Evolutionary conservation across 2,797 vertebrate genomes (phyloP).

Genomic region (Leptodactylus fallax): DNA sequence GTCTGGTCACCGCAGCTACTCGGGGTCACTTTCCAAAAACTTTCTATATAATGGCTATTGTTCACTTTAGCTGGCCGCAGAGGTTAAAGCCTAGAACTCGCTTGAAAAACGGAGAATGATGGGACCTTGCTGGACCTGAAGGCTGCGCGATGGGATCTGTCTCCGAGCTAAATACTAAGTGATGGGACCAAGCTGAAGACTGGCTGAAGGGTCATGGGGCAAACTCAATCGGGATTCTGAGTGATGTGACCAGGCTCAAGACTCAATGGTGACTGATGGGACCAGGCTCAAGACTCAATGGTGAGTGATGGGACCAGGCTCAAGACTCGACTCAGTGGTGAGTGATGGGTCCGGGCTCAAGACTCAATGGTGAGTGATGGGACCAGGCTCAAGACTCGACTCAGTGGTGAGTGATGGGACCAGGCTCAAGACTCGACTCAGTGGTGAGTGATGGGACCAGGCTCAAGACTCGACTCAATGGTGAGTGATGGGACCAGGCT

Average conservation of each 20-base stretch:
- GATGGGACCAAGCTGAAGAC: background rate
- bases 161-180: background rate
- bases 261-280: background rate
- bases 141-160: no score
- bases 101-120: background rate
- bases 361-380: no score
- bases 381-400: background rate
- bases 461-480: no score
- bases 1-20: background rate
- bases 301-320: background rate
- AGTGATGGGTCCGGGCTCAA: background rate
- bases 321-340: background rate
- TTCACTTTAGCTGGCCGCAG: background rate
- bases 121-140: background rate
- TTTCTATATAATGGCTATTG: background rate
- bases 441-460: background rate
- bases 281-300: background rate
- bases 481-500: background rate
- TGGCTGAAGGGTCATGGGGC: no score
- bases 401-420: background rate
- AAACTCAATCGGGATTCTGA: no score
- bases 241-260: no score
- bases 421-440: background rate
- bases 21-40: constrained; percentile 15
- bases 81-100: background rate